Percentiles rank a stretch among this genome's conserved stretches.
Conservation (phyloP, 2,113 vertebrate genomes). For the Pholis gunnellus region DNA sequence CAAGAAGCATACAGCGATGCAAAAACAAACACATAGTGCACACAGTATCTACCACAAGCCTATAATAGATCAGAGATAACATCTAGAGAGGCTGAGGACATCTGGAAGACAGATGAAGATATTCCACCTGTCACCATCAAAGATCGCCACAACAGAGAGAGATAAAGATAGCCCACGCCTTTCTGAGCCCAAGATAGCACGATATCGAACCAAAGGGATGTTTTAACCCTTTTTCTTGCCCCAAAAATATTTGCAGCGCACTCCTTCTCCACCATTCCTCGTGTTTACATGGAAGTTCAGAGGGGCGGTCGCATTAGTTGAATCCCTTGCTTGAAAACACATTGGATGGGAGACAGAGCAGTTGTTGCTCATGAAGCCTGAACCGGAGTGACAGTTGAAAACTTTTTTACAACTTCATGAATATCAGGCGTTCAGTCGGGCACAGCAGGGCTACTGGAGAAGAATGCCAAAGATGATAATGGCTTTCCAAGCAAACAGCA, state of each 20-base stretch:
- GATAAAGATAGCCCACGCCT: conserved; percentile 69
- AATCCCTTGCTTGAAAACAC: conserved; percentile 32
- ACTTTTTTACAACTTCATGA: conserved; percentile 63
- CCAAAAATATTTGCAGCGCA: conserved; percentile 15
- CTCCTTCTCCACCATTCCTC: neutral
- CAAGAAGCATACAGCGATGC: conserved; percentile 18
- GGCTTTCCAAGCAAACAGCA: conserved; percentile 46
- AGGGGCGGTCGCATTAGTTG: neutral
- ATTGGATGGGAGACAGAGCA: neutral
- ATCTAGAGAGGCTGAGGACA: conserved; percentile 52
- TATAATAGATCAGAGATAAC: conserved; percentile 47
- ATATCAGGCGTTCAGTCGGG: conserved; percentile 34
- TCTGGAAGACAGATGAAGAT: conserved; percentile 65
- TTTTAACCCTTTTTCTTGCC: conserved; percentile 49
- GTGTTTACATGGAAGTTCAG: neutral
- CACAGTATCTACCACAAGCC: conserved; percentile 13
- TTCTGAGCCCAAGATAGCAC: conserved; percentile 51
- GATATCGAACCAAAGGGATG: conserved; percentile 39
- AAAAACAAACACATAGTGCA: conserved; percentile 25
- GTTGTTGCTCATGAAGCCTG: conserved; percentile 14
- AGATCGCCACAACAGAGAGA: conserved; percentile 64
- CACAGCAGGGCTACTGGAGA: conserved; percentile 38
- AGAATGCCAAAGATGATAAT: conserved; percentile 52
- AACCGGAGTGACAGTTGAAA: conserved; percentile 41
- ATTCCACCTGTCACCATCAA: conserved; percentile 66